Evolutionary conservation across 2,888 invertebrate genomes (phyloP).

Genomic region (Dasysyrphus albostriatus): DNA sequence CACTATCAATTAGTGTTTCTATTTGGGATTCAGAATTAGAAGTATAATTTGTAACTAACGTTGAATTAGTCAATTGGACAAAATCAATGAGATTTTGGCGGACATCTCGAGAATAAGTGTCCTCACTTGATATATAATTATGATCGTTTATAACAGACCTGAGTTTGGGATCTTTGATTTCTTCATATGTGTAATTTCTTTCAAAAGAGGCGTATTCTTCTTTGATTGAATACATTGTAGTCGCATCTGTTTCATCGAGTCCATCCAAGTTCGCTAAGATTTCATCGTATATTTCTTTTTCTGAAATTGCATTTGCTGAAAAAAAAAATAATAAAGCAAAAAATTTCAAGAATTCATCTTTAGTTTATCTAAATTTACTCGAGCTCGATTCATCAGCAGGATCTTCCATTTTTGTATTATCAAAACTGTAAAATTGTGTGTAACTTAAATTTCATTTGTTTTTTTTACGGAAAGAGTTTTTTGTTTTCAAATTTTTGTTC

Average conservation of each 20-base stretch:
- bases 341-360: not conserved
- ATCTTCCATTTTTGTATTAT: conserved; percentile 18
- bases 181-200: conserved; percentile 27
- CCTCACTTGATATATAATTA: conserved; percentile 77
- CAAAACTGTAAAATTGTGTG: not conserved
- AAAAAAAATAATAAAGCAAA: not conserved
- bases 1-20: conserved; percentile 49
- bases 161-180: conserved; percentile 59
- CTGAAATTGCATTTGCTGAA: conserved; percentile 33
- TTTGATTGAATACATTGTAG: conserved; percentile 10
- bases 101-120: conserved; percentile 31
- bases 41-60: not conserved
- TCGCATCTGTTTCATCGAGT: conserved; percentile 2
- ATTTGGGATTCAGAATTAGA: conserved; percentile 1
- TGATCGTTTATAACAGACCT: conserved; percentile 78
- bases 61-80: conserved; percentile 50
- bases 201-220: not conserved
- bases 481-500: conserved; percentile 16
- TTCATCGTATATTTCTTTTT: conserved; percentile 55
- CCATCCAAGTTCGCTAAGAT: conserved; percentile 55
- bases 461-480: conserved; percentile 14
- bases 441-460: conserved; percentile 19
- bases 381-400: not conserved
- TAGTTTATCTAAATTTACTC: not conserved
- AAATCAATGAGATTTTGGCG: conserved; percentile 77